A percentile compares a stretch with the other conserved stretches of the same genome.
These are phyloP conservation scores for Sylvilagus floridanus DNA, from an alignment of 2,797 vertebrate genomes.

Conservation along the genomic window DNA sequence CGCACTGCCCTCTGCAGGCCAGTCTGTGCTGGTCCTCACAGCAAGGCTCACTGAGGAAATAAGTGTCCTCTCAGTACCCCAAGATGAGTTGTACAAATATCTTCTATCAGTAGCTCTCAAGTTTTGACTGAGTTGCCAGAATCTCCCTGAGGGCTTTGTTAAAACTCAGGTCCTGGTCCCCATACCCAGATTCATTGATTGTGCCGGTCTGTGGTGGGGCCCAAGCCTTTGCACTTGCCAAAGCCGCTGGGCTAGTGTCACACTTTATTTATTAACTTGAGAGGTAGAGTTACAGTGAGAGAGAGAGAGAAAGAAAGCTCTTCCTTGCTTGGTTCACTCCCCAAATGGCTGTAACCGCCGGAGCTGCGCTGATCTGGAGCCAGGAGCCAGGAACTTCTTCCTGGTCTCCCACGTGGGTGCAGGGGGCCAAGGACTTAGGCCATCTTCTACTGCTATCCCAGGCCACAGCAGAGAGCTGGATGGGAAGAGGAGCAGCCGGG, in stretches of 20 bases:
- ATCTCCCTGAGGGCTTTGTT: not conserved
- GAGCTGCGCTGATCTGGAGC: no score
- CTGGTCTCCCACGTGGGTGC: no score
- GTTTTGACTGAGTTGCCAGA: not conserved
- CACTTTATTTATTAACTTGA: not conserved
- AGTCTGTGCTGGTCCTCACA: not conserved
- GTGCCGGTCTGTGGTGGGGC: rapidly evolving
- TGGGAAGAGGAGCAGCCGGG: no score
- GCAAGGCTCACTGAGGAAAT: not conserved
- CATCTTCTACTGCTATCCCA: no score
- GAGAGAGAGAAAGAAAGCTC: no score
- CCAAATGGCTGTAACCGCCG: no score
- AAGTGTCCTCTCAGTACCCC: not conserved
- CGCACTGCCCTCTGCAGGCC: no score
- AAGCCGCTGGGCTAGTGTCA: not conserved
- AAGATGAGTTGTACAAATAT: not conserved
- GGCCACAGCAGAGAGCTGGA: no score
- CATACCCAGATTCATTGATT: rapidly evolving
- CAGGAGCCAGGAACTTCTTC: no score
- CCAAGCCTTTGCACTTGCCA: not conserved
- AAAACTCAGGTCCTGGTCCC: not conserved
- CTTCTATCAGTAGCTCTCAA: not conserved
- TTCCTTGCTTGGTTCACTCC: no score
- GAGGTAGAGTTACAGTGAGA: no score
- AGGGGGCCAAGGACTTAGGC: no score